Percentiles rank a stretch among this genome's conserved stretches.
phyloP scores from a whole-genome alignment of 2,113 vertebrate genomes.

The Cinclus cinclus region DNA sequence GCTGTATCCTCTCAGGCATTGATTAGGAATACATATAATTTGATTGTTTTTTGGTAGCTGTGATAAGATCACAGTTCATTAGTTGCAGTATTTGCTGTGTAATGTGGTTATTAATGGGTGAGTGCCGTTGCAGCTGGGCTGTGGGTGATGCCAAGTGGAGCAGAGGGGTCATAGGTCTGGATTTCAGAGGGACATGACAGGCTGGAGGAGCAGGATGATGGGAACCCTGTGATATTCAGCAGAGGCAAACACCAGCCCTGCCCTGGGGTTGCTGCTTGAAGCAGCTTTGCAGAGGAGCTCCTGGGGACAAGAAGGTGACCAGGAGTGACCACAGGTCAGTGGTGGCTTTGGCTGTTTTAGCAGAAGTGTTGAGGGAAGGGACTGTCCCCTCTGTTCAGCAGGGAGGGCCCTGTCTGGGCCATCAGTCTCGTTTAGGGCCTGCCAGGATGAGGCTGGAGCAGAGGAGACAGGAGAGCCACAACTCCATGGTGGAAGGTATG shows the following conservation, averaged over 20 bases:
- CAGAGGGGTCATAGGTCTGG: background rate
- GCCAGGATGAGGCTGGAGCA: background rate
- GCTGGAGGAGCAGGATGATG: background rate
- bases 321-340: background rate
- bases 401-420: background rate
- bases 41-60: background rate
- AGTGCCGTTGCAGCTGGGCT: background rate
- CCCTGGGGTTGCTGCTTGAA: background rate
- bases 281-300: background rate
- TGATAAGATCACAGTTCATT: background rate
- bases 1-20: background rate
- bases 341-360: background rate
- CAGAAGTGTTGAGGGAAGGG: background rate
- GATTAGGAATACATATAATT: background rate
- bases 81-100: background rate
- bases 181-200: background rate
- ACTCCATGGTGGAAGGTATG: fast-evolving
- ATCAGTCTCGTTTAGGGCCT: background rate
- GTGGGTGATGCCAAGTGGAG: background rate
- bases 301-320: background rate
- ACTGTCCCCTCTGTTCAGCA: background rate
- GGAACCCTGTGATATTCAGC: background rate
- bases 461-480: background rate
- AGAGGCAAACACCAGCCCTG: background rate
- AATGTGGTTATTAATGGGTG: background rate